These are phyloP conservation scores for Chironomus striatipennis DNA, from an alignment of 1,140 invertebrate genomes.

Conservation along the genomic window DNA sequence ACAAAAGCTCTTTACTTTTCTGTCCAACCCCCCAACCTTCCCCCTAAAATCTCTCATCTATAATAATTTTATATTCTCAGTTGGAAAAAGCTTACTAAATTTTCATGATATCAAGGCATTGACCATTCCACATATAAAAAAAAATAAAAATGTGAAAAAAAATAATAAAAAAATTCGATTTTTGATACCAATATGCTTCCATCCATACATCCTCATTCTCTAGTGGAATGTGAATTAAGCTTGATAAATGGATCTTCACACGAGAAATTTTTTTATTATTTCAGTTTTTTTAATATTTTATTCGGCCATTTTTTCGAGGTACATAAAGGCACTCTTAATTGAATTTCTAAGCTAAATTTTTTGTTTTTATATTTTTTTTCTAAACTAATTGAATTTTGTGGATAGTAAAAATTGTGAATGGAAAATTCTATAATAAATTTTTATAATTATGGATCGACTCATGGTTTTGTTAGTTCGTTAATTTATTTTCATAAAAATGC, in stretches of 20 bases:
- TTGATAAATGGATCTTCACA: not conserved
- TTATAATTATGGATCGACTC: too few species aligned
- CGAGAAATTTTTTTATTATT: too few species aligned
- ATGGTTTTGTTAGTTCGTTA: too few species aligned
- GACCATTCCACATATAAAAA: not conserved
- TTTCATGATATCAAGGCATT: too few species aligned
- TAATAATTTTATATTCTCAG: not conserved
- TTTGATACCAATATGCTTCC: constrained; percentile 18
- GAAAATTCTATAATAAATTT: too few species aligned
- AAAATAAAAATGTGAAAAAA: not conserved
- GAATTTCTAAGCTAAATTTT: too few species aligned
- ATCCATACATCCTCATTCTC: not conserved
- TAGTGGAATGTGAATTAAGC: not conserved
- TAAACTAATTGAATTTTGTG: too few species aligned
- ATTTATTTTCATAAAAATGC: too few species aligned
- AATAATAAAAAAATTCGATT: not conserved
- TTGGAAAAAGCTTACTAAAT: too few species aligned
- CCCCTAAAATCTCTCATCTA: not conserved
- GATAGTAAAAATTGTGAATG: too few species aligned
- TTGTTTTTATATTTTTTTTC: too few species aligned
- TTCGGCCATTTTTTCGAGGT: not conserved
- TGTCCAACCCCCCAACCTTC: not conserved
- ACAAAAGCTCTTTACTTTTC: not conserved
- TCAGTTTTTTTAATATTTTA: not conserved
- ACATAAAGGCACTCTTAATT: too few species aligned